A percentile compares a stretch with the other conserved stretches of the same genome.
phyloP scores from a whole-genome alignment of 2,113 vertebrate species.

The Hydrolagus affinis region DNA sequence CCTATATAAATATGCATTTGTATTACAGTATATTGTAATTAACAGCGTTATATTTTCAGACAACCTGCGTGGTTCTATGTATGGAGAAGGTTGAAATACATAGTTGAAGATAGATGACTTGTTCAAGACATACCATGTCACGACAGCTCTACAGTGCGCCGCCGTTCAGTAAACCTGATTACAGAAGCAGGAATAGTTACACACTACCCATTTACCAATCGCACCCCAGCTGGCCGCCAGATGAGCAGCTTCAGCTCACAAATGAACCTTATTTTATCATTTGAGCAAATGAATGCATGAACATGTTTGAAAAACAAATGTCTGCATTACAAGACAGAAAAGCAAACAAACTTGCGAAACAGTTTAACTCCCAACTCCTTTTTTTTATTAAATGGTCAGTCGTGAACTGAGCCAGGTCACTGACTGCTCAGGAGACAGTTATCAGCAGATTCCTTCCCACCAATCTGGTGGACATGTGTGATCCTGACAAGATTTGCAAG shows the following conservation, averaged over 20 bases:
- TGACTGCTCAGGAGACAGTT: not conserved
- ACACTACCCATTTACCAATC: constrained; percentile 65
- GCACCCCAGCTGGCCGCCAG: constrained; percentile 40
- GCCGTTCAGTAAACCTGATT: constrained; percentile 70
- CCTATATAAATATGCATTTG: too few relatives aligned
- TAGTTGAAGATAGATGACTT: too few relatives aligned
- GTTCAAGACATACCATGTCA: constrained; percentile 37
- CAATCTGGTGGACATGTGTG: constrained; percentile 27
- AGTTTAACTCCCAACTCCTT: not conserved
- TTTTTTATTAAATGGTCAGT: constrained; percentile 18
- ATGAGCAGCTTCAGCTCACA: constrained; percentile 38
- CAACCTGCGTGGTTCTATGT: too few relatives aligned
- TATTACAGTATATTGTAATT: too few relatives aligned
- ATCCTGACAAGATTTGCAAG: not conserved
- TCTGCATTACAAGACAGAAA: constrained; percentile 41
- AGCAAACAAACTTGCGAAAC: constrained; percentile 30
- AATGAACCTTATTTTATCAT: constrained; percentile 42
- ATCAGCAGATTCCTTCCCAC: constrained; percentile 16
- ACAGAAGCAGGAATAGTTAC: constrained; percentile 64
- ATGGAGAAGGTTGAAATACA: too few relatives aligned
- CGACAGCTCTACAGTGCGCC: constrained; percentile 48
- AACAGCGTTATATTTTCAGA: too few relatives aligned
- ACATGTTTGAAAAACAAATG: constrained; percentile 50
- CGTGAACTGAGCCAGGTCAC: not conserved
- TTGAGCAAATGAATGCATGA: constrained; percentile 48